These are phyloP conservation scores for Aleiodes alternator DNA, from an alignment of 2,888 invertebrate species.

Conservation along the genomic window DNA sequence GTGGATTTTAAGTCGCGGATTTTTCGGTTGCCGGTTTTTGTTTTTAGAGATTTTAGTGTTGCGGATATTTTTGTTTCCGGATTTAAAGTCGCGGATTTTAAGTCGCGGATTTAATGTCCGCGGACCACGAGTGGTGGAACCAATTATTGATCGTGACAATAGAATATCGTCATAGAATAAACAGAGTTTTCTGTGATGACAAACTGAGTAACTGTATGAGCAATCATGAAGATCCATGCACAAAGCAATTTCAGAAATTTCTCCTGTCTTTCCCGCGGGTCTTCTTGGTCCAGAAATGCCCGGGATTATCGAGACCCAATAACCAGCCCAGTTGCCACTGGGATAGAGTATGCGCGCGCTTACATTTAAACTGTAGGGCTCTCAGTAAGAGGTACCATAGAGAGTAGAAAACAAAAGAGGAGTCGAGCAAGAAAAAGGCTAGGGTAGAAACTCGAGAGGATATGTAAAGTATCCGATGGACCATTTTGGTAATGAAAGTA, in stretches of 20 bases:
- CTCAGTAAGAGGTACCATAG: slow-evolving; percentile 9
- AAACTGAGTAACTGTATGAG: slow-evolving; percentile 11
- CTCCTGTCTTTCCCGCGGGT: slow-evolving; percentile 35
- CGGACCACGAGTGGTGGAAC: no score
- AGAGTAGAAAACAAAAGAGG: slow-evolving; percentile 26
- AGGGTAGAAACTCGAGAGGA: neutral
- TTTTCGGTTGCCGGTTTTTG: no score
- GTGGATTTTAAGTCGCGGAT: no score
- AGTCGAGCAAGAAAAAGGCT: slow-evolving; percentile 19
- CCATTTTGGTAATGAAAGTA: neutral
- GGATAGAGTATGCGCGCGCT: slow-evolving; percentile 17
- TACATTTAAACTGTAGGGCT: slow-evolving; percentile 34
- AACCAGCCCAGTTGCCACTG: slow-evolving; percentile 35
- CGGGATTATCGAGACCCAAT: slow-evolving; percentile 46
- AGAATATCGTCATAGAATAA: neutral
- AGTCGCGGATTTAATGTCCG: no score
- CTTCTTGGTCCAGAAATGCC: slow-evolving; percentile 42
- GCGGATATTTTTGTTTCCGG: no score
- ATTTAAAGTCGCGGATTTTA: no score
- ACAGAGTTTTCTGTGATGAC: no score
- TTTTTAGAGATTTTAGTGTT: no score
- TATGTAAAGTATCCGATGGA: neutral
- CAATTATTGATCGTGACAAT: slow-evolving; percentile 17
- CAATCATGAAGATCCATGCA: slow-evolving; percentile 24
- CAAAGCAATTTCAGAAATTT: slow-evolving; percentile 40